Evolutionary conservation across 2,888 invertebrate species (phyloP).

Genomic region (Tipula confusa): DNA sequence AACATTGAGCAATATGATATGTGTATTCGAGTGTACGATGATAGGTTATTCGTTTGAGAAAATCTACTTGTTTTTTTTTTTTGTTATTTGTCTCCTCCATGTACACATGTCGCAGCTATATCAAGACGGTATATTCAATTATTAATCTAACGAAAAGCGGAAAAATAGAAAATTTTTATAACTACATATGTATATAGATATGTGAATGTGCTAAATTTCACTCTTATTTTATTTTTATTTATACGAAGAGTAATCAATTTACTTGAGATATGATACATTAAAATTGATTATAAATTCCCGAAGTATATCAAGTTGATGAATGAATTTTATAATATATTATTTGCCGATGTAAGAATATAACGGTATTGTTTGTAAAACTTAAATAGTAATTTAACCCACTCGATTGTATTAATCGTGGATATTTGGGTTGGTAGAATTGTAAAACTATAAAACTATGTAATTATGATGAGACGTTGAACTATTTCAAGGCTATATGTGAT

Average conservation of each 20-base stretch:
- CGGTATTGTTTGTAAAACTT: not conserved
- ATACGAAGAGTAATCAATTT: not conserved
- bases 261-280: not conserved
- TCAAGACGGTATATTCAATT: not conserved
- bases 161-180: not conserved
- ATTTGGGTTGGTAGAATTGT: not conserved
- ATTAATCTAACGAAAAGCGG: not conserved
- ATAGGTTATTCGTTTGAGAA: not conserved
- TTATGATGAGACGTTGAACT: not conserved
- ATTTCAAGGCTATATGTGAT: not conserved
- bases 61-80: not conserved
- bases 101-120: slow-evolving; percentile 7
- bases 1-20: not conserved
- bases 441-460: not conserved
- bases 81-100: not conserved
- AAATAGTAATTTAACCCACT: not conserved
- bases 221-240: not conserved
- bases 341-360: not conserved
- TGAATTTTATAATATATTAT: not conserved
- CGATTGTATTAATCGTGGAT: not conserved
- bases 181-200: not conserved
- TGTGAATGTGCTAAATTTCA: not conserved
- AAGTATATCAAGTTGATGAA: not conserved
- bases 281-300: not conserved
- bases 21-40: not conserved